phyloP scores from a whole-genome alignment of 2,888 invertebrate genomes.

The Drepanosiphum platanoidis region DNA sequence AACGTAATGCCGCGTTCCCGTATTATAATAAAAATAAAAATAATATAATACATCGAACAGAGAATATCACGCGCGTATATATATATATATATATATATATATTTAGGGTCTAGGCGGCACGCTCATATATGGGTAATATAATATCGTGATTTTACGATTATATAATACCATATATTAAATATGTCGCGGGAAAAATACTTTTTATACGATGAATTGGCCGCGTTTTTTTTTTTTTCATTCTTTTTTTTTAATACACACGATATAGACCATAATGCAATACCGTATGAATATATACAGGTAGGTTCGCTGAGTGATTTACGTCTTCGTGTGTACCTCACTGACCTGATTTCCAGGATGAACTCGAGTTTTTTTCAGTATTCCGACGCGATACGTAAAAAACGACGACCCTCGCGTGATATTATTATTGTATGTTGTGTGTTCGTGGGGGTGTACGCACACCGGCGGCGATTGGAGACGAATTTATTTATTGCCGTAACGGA shows the following conservation, averaged over 20 bases:
- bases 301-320: not conserved
- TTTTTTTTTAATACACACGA: not conserved
- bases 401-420: constrained; percentile 48
- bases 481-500: constrained; percentile 15
- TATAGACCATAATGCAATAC: no score
- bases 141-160: no score
- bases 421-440: not conserved
- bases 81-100: no score
- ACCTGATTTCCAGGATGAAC: not conserved
- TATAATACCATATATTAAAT: not conserved
- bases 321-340: not conserved
- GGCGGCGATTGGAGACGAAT: not conserved
- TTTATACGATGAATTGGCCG: not conserved
- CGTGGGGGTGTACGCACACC: not conserved
- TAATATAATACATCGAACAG: no score
- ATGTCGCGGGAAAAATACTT: not conserved
- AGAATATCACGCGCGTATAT: no score
- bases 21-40: not conserved
- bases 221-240: no score
- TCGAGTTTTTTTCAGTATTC: not conserved
- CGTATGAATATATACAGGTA: no score
- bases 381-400: not conserved
- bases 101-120: no score
- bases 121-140: no score
- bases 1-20: no score